A percentile compares a stretch with the other conserved stretches of the same genome.
These are phyloP conservation scores for Cosmorhoe ocellata DNA, from an alignment of 2,888 invertebrate genomes.

Conservation along the genomic window DNA sequence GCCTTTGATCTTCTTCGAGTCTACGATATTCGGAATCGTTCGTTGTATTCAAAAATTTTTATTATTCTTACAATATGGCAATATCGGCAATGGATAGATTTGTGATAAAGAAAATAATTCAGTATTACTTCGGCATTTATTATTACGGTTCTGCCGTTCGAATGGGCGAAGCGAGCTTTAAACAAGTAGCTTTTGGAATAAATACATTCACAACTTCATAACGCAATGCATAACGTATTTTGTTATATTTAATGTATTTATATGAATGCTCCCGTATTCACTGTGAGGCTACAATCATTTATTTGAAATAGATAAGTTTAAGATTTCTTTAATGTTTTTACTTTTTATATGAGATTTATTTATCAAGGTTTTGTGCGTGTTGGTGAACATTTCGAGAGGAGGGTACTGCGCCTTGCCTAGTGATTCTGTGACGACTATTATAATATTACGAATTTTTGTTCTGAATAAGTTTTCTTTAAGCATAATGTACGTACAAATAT, in stretches of 20 bases:
- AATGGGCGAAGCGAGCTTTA: conserved; percentile 31
- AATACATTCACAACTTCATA: conserved; percentile 8
- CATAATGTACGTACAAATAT: conserved; percentile 38
- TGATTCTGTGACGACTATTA: conserved; percentile 50
- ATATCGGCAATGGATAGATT: conserved; percentile 41
- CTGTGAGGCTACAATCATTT: conserved; percentile 39
- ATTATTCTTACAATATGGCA: conserved; percentile 37
- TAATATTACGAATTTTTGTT: conserved; percentile 22
- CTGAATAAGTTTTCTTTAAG: conserved; percentile 35
- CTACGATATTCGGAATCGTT: conserved; percentile 13
- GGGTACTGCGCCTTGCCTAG: conserved; percentile 55
- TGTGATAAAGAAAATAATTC: conserved; percentile 43
- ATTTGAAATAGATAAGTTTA: conserved; percentile 32
- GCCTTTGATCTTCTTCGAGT: conserved; percentile 63
- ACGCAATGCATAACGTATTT: conserved; percentile 4
- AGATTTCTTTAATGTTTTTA: too few relatives aligned
- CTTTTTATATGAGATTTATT: conserved; percentile 29
- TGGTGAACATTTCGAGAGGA: conserved; percentile 34
- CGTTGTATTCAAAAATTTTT: conserved; percentile 34
- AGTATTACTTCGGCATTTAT: conserved; percentile 78
- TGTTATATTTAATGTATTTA: conserved; percentile 6
- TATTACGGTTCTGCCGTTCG: conserved; percentile 28
- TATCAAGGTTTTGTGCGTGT: conserved; percentile 21
- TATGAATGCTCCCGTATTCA: conserved; percentile 21
- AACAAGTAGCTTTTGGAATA: conserved; percentile 21